phyloP scores from a whole-genome alignment of 64 coral and sea anemone species.

The Astreopora myriophthalma region DNA sequence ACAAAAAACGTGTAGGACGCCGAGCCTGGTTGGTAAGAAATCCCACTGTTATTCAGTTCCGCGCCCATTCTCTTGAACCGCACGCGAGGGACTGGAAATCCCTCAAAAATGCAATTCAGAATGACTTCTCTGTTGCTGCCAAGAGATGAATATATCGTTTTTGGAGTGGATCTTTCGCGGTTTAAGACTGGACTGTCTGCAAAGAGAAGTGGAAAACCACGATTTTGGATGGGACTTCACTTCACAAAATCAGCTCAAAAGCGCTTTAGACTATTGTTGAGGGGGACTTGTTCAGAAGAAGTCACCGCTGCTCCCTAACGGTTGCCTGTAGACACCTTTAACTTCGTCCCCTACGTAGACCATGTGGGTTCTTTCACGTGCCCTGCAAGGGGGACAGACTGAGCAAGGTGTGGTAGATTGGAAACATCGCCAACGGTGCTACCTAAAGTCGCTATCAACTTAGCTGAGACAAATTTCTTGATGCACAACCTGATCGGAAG shows the following conservation, averaged over 20 bases:
- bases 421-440: no score
- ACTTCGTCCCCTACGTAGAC: no score
- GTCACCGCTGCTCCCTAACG: no score
- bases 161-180: not conserved
- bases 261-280: no score
- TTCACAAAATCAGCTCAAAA: not conserved
- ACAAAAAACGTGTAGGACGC: slow-evolving; percentile 35
- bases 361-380: no score
- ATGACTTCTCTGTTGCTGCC: slow-evolving; percentile 6
- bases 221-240: not conserved
- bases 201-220: not conserved
- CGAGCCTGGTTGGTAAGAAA: not conserved
- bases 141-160: slow-evolving; percentile 14
- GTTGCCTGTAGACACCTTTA: no score
- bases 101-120: slow-evolving; percentile 58
- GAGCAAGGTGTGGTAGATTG: no score
- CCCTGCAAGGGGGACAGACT: no score
- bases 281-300: no score
- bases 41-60: not conserved
- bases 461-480: no score
- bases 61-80: slow-evolving; percentile 20
- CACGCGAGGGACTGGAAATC: slow-evolving; percentile 37
- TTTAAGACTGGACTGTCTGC: slow-evolving; percentile 53
- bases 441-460: no score
- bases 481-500: no score